Evolutionary conservation across 2,113 vertebrate species (phyloP), one percentile per base, ranked within the genome.

Genomic region (Lepus europaeus): DNA sequence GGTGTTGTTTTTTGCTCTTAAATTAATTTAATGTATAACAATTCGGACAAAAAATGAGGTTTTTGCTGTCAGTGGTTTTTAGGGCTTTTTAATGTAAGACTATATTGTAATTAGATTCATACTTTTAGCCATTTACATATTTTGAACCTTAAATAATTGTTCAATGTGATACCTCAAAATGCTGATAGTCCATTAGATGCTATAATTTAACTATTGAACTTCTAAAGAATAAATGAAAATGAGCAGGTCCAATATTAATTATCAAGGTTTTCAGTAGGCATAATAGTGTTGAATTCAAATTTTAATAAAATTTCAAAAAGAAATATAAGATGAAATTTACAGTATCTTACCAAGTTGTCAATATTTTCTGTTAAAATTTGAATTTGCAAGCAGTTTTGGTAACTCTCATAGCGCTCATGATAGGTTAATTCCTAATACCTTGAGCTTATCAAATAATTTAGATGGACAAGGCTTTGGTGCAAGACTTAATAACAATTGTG

Each of bases 221-320:
- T 83, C 19, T 73, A 72, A 91, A 96, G 85, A 76, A 64, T 86
- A 89, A 96, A 91, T 93, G 39, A 93, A 92, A 91, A 88, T 64
- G 19, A 94, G 5, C 73, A 78, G 31, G 69, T 66, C 78, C 45
- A 91, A 83, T 76, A 94, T 83, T 89, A 92, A 94, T 90, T 96
- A 85, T 53, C 29, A 81, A 76, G 49, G 19, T 73, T 31, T 20
- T 92, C 29, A 77, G 94, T 36, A 51, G 31, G 51, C 20, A 74
- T 81, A 87, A 10, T 56, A 85, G 36, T 90, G 78, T 79, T 20
- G 70, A 97, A 94, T 96, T 70, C 29, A 91, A 70, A 59, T 9
- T 70, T 93, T 87, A 39, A 39, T 79, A 77, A 91, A 95, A 79
- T 61, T 53, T 76, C 69, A 61, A 82, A 31, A 74, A 78, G 77